Evolutionary conservation across 2,797 vertebrate genomes (phyloP).

Genomic region (Hoplostethus mediterraneus): DNA sequence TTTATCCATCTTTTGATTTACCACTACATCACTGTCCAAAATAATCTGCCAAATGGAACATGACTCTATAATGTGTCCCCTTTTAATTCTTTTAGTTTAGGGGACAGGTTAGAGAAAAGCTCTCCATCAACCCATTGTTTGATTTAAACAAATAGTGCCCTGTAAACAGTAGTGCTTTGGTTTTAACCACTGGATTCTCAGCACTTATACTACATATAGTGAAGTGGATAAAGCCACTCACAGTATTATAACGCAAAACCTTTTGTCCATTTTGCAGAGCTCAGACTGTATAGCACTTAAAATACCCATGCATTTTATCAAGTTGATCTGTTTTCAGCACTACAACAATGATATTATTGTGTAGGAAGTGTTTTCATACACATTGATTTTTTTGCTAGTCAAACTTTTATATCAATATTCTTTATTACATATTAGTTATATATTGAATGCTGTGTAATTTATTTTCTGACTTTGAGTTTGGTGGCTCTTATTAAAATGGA

Average conservation of each 20-base stretch:
- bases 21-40: background rate
- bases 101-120: background rate
- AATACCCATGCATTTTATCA: background rate
- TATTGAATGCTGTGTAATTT: slow-evolving; percentile 35
- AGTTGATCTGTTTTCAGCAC: background rate
- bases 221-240: background rate
- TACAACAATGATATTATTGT: background rate
- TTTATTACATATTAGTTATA: slow-evolving; percentile 2
- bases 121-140: background rate
- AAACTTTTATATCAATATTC: slow-evolving; percentile 1
- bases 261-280: background rate
- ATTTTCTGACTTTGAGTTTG: slow-evolving; percentile 5
- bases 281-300: slow-evolving; percentile 46
- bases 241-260: background rate
- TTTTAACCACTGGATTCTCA: slow-evolving; percentile 9
- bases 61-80: background rate
- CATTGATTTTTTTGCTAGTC: background rate
- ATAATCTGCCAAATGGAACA: background rate
- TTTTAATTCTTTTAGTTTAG: background rate
- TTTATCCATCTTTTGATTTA: no score
- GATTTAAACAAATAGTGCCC: slow-evolving; percentile 1
- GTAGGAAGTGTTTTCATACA: background rate
- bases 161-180: background rate
- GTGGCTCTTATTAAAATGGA: background rate
- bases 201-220: background rate